Evolutionary conservation across 2,888 invertebrate genomes (phyloP).

Genomic region (Leptopilina myrica): DNA sequence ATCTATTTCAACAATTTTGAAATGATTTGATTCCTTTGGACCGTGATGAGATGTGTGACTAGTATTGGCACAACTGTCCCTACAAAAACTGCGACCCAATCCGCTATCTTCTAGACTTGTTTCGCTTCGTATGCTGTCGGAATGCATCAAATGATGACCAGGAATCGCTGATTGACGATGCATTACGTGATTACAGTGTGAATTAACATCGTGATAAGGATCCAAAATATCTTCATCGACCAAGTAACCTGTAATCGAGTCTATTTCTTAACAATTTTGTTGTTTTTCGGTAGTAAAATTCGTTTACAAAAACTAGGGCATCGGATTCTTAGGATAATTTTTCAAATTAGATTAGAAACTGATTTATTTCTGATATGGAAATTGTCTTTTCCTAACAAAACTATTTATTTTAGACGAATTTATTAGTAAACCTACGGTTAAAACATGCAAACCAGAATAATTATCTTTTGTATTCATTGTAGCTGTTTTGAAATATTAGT

Average conservation of each 20-base stretch:
- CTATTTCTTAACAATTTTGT: conserved; percentile 28
- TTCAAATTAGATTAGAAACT: neutral
- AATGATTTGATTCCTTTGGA: conserved; percentile 49
- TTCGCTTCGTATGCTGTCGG: conserved; percentile 63
- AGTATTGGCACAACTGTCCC: conserved; percentile 50
- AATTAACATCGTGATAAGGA: conserved; percentile 55
- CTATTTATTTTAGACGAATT: neutral
- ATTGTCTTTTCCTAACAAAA: too few relatives aligned
- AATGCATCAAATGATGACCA: conserved; percentile 51
- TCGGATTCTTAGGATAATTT: conserved; percentile 7
- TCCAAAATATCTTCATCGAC: conserved; percentile 66
- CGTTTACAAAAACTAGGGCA: conserved; percentile 1
- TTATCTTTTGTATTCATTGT: neutral
- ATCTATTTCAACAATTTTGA: conserved; percentile 62
- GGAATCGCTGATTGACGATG: conserved; percentile 47
- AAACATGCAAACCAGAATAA: conserved; percentile 10
- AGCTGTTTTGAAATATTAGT: neutral
- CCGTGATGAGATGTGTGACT: conserved; percentile 12
- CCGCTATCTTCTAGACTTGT: conserved; percentile 64
- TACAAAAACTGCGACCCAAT: conserved; percentile 52
- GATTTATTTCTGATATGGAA: too few relatives aligned
- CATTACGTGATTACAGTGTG: conserved; percentile 48
- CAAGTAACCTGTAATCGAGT: conserved; percentile 66
- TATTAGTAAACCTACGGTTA: conserved; percentile 34
- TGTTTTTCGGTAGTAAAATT: neutral